These are phyloP conservation scores for Oreochromis niloticus DNA, from an alignment of 2,113 vertebrate genomes.

Conservation along the genomic window DNA sequence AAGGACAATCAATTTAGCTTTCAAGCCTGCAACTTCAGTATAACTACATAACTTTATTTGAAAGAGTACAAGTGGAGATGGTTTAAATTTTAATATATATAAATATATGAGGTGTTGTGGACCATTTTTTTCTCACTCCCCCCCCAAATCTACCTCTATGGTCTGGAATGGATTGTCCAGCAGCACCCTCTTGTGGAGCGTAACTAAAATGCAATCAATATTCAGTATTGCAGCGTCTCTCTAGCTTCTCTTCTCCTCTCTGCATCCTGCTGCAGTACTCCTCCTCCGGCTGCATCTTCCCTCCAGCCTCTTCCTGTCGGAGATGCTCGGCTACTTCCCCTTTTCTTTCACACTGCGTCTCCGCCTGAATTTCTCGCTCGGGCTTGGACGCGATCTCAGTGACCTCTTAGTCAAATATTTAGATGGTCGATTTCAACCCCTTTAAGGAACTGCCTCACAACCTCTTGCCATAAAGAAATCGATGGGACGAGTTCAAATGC, in stretches of 20 bases:
- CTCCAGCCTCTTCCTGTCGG: conserved; percentile 25
- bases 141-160: neutral
- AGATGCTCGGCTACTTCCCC: conserved; percentile 33
- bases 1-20: conserved; percentile 58
- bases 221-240: conserved; percentile 2
- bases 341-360: neutral
- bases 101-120: conserved; percentile 13
- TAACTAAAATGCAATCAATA: conserved; percentile 28
- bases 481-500: conserved; percentile 70
- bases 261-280: conserved; percentile 44
- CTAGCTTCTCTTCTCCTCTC: neutral
- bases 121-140: neutral
- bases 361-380: conserved; percentile 35
- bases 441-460: conserved; percentile 65
- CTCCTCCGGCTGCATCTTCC: conserved; percentile 10
- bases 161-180: conserved; percentile 83
- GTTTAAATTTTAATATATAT: conserved; percentile 37
- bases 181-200: conserved; percentile 96
- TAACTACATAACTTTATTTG: conserved; percentile 55
- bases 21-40: conserved; percentile 41
- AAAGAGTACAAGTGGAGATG: conserved; percentile 1
- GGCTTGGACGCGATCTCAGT: conserved; percentile 28
- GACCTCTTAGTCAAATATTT: conserved; percentile 76
- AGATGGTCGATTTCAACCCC: conserved; percentile 68
- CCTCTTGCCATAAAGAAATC: conserved; percentile 57